These are phyloP conservation scores for Takifugu rubripes DNA, from an alignment of 2,797 vertebrate genomes.

Conservation along the genomic window DNA sequence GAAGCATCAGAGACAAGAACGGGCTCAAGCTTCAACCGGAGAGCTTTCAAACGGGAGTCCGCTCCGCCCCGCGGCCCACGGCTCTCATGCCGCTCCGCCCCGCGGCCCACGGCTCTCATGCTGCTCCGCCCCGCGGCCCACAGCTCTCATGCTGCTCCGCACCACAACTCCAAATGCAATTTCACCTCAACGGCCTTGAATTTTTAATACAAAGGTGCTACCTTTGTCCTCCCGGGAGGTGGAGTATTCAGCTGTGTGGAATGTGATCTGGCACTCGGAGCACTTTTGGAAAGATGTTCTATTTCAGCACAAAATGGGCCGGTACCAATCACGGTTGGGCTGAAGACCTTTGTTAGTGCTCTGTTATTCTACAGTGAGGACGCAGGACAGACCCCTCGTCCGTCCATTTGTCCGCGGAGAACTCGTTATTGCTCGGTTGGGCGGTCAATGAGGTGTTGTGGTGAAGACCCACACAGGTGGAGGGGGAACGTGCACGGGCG, in stretches of 20 bases:
- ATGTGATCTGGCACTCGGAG: slow-evolving; percentile 54
- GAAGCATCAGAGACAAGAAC: slow-evolving; percentile 33
- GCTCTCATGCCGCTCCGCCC: slow-evolving; percentile 27
- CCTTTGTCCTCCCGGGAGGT: slow-evolving; percentile 52
- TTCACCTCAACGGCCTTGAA: slow-evolving; percentile 59
- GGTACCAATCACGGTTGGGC: slow-evolving; percentile 24
- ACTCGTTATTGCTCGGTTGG: too few relatives aligned
- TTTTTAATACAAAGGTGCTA: slow-evolving; percentile 58
- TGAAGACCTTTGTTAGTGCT: slow-evolving; percentile 27
- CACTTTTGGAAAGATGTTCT: slow-evolving; percentile 22
- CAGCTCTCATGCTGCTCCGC: slow-evolving; percentile 20
- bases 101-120: slow-evolving; percentile 23
- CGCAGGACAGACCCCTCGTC: slow-evolving; percentile 16
- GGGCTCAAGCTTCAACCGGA: slow-evolving; percentile 38
- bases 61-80: slow-evolving; percentile 29
- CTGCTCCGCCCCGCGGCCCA: slow-evolving; percentile 25
- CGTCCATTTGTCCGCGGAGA: slow-evolving; percentile 15
- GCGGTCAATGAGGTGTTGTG: neutral
- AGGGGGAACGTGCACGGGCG: slow-evolving; percentile 2
- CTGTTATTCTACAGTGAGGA: slow-evolving; percentile 12
- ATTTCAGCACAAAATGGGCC: slow-evolving; percentile 25
- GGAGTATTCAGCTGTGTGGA: slow-evolving; percentile 54
- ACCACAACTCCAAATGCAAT: slow-evolving; percentile 58
- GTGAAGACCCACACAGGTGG: too few relatives aligned
- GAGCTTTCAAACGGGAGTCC: slow-evolving; percentile 45